Conservation (phyloP, 2,113 vertebrate species). For the Bos javanicus region DNA sequence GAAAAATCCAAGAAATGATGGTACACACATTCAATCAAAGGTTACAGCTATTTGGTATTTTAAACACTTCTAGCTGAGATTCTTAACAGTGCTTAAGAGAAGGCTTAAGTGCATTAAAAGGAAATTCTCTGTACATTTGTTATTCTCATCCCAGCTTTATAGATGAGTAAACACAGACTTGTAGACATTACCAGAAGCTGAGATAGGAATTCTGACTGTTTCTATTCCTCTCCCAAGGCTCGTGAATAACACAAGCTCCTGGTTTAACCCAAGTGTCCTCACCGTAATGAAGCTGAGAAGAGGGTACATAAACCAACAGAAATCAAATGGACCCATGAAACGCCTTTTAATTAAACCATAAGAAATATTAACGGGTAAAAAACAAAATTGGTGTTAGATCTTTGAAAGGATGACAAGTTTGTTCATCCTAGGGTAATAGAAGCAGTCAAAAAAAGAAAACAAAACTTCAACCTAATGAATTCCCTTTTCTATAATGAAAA, state of each 20-base stretch:
- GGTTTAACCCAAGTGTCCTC: not conserved
- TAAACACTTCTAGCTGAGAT: constrained; percentile 48
- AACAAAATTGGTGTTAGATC: not conserved
- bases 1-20: constrained; percentile 4
- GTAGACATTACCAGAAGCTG: not conserved
- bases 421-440: not conserved
- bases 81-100: constrained; percentile 56
- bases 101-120: constrained; percentile 49
- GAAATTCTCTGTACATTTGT: constrained; percentile 47
- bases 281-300: not conserved
- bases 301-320: not conserved
- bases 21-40: constrained; percentile 40
- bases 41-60: constrained; percentile 37
- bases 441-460: not conserved
- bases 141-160: constrained; percentile 50
- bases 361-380: not conserved
- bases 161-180: constrained; percentile 49
- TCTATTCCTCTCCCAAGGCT: constrained; percentile 11
- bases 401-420: not conserved
- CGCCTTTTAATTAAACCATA: not conserved
- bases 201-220: not conserved
- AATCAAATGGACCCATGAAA: not conserved
- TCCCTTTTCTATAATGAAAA: not conserved
- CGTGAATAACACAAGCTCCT: not conserved
- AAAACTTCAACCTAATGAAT: not conserved